These are phyloP conservation scores for Heliconius erato DNA, from an alignment of 2,888 invertebrate species.

Conservation along the genomic window DNA sequence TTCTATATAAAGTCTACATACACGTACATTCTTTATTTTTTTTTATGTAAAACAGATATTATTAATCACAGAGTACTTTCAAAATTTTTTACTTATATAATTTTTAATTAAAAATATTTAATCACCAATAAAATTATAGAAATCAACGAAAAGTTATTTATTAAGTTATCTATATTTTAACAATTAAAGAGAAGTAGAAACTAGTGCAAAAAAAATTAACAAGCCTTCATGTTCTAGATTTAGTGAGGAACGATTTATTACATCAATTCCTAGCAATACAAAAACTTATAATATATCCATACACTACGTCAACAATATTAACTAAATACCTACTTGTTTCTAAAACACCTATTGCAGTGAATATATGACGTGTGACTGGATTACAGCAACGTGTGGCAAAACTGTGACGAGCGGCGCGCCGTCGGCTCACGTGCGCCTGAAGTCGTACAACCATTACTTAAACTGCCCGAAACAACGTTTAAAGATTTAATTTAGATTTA, in stretches of 20 bases:
- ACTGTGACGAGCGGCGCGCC: constrained; percentile 2
- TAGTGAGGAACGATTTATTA: neutral
- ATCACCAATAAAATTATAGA: no score
- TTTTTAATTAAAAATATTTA: no score
- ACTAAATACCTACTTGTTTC: constrained; percentile 14
- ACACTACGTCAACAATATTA: neutral
- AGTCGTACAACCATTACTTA: constrained; percentile 29
- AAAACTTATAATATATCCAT: neutral
- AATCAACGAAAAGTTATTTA: no score
- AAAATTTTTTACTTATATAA: no score
- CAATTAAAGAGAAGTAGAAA: no score
- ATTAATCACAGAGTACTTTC: no score
- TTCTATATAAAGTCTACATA: no score
- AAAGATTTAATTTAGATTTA: neutral
- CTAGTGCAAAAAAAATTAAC: no score
- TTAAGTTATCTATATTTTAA: no score
- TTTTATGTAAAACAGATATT: no score
- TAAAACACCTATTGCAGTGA: constrained; percentile 5
- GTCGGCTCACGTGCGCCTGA: constrained; percentile 33
- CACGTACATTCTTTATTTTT: no score
- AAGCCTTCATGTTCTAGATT: neutral
- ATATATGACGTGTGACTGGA: constrained; percentile 26
- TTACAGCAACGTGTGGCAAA: constrained; percentile 18
- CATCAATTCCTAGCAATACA: neutral
- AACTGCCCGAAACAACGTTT: no score